phyloP scores from a whole-genome alignment of 2,113 vertebrate genomes.

The Coryphaenoides rupestris region DNA sequence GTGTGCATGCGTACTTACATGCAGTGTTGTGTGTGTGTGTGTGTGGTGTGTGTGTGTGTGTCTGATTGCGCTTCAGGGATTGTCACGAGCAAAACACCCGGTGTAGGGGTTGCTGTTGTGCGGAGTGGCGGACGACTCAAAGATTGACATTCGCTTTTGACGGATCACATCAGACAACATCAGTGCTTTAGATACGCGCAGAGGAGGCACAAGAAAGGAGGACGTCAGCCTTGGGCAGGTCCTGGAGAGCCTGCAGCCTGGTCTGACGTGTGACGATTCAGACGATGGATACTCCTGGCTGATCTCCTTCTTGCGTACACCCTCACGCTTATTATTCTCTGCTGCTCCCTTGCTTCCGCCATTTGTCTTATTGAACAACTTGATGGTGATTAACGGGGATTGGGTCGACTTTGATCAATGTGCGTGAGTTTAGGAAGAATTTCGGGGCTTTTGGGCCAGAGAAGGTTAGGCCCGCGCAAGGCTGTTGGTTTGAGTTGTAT shows the following conservation, averaged over 20 bases:
- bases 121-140: constrained; percentile 68
- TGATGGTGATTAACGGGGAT: constrained; percentile 35
- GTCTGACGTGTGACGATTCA: constrained; percentile 46
- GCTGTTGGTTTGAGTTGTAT: too few relatives aligned
- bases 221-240: constrained; percentile 43
- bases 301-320: constrained; percentile 15
- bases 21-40: not conserved
- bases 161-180: constrained; percentile 59
- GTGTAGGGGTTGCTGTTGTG: too few relatives aligned
- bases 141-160: constrained; percentile 71
- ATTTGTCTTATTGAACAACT: constrained; percentile 2
- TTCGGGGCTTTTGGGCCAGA: constrained; percentile 46
- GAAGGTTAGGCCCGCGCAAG: constrained; percentile 32
- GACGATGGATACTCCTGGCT: constrained; percentile 19
- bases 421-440: constrained; percentile 25
- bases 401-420: constrained; percentile 18
- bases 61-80: too few relatives aligned
- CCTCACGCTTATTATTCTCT: not conserved
- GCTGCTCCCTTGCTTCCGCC: constrained; percentile 14
- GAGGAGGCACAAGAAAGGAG: constrained; percentile 42
- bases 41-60: not conserved
- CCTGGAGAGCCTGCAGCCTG: constrained; percentile 40
- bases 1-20: not conserved
- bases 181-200: constrained; percentile 57
- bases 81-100: too few relatives aligned